A percentile compares a stretch with the other conserved stretches of the same genome.
Evolutionary conservation across 2,888 invertebrate genomes (phyloP).

Genomic region (Oscheius onirici): DNA sequence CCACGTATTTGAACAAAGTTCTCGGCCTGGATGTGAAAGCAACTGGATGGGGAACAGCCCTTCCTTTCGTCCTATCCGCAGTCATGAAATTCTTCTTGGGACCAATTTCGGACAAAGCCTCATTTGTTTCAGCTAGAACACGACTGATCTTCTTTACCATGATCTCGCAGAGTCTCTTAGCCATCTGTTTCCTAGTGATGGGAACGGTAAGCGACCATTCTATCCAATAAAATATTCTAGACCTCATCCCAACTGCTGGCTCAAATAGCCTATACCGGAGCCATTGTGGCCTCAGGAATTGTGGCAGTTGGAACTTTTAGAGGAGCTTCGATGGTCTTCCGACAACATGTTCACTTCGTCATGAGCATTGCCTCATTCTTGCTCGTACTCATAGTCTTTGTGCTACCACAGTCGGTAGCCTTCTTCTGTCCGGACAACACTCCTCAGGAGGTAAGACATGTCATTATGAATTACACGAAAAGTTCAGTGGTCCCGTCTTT

Average conservation of each 20-base stretch:
- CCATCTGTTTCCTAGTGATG: conserved; percentile 48
- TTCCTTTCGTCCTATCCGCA: conserved; percentile 39
- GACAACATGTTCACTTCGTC: conserved; percentile 38
- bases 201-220: conserved; percentile 34
- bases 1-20: conserved; percentile 23
- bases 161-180: conserved; percentile 48
- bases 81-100: conserved; percentile 38
- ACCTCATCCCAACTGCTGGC: conserved; percentile 32
- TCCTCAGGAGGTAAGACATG: conserved; percentile 36
- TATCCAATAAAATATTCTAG: neutral
- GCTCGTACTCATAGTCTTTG: conserved; percentile 36
- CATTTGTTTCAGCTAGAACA: conserved; percentile 37
- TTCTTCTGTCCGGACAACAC: conserved; percentile 41
- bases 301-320: conserved; percentile 57
- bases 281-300: conserved; percentile 53
- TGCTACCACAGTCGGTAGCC: conserved; percentile 40
- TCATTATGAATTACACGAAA: neutral
- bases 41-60: conserved; percentile 41
- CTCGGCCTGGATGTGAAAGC: conserved; percentile 38
- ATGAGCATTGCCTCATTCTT: conserved; percentile 47
- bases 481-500: conserved; percentile 10
- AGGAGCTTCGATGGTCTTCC: conserved; percentile 53
- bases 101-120: conserved; percentile 39
- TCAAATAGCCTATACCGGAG: conserved; percentile 55
- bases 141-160: conserved; percentile 52